Evolutionary conservation across 2,888 invertebrate species (phyloP), one percentile per base, ranked within the genome.

Genomic region (Epirrita christyi): DNA sequence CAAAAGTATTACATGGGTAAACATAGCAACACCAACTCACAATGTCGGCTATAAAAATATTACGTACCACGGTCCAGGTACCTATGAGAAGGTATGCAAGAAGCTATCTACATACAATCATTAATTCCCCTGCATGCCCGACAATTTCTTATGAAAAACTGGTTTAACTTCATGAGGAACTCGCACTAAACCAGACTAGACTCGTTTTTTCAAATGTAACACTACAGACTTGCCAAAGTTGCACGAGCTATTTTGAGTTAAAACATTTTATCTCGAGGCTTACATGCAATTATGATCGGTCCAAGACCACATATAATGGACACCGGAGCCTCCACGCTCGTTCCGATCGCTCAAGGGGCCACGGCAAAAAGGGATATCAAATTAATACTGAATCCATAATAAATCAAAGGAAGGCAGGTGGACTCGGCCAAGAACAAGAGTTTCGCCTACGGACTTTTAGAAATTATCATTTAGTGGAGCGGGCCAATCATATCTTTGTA

Each of bases 351-450:
- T 90, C 81, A 88, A 90, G 92, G 92, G 90, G 86, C 78, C 78
- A 80, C 72, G 79, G 86, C 88, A 89, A 88, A 88, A 90, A 89
- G 90, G 92, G 85, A 91, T 91, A 92, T 91, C 91, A 91, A 91
- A 92, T 92, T 92, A 92, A 90, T 92, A 88, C 85, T 89, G 91
- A 91, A 91, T 92, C 86, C 90, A 89, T 91, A 90, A 92, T 92
- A 92, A 92, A 92, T 92, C 92, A 91, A 86, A 85, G 73, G 72
- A 66, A 78, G 88, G 91, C 92, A 92, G 92, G 92, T 91, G 92
- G 88, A 88, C 81, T 79, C 72, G 77, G 81, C 84, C 82, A 79
- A 81, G 83, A 83, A 80, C 78, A 80, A 82, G 81, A 83, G 78
- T 85, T 84, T 88, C 68, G 91, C 92, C 92, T 89, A 82, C 81